These are phyloP conservation scores for Capitulum mitella DNA, from an alignment of 2,888 invertebrate species.

Conservation along the genomic window DNA sequence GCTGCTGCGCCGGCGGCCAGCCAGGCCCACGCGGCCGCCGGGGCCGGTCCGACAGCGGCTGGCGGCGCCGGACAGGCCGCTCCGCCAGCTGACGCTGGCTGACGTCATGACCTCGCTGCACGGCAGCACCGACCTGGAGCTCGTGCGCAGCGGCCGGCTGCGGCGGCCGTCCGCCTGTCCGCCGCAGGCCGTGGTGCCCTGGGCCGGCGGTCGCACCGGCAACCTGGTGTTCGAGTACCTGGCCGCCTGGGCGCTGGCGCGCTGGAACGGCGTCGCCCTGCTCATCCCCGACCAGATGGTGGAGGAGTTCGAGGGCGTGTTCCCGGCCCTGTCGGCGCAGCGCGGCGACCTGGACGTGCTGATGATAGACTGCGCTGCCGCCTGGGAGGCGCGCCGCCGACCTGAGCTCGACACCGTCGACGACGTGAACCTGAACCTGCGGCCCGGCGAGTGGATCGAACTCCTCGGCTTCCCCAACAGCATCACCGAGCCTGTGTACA, in stretches of 20 bases:
- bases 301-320: not conserved
- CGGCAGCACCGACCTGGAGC: conserved; percentile 9
- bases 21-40: not conserved
- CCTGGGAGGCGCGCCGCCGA: not conserved
- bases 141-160: not conserved
- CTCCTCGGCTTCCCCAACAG: not conserved
- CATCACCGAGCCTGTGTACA: not conserved
- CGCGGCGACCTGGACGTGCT: conserved; percentile 5
- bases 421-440: not conserved
- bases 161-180: not conserved
- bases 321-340: not conserved
- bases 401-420: not conserved
- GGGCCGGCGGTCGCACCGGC: not conserved
- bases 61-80: not conserved
- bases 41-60: not conserved
- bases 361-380: not conserved
- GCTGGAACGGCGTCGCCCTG: not conserved
- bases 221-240: conserved; percentile 3
- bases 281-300: not conserved
- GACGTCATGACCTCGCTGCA: not conserved
- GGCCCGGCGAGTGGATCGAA: not conserved
- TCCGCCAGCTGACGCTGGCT: not conserved
- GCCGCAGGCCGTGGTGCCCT: not conserved
- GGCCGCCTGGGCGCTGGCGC: not conserved
- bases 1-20: not conserved